Conservation (phyloP, 2,797 vertebrate genomes). For the Pagetopsis macropterus region DNA sequence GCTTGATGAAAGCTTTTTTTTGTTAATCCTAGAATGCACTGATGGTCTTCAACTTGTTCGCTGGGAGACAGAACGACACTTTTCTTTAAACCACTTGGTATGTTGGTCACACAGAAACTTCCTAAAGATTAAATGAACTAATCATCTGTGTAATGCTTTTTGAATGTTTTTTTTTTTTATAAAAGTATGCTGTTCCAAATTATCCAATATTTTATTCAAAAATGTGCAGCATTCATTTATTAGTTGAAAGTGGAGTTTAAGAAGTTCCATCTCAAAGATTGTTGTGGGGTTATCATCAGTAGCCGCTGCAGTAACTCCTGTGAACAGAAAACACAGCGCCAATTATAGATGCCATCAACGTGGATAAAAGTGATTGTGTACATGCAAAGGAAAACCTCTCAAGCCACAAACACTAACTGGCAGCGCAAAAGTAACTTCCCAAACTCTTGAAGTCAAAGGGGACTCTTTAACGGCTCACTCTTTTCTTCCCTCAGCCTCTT, state of each 20-base stretch:
- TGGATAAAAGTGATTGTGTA: slow-evolving; percentile 69
- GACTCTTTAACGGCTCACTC: slow-evolving; percentile 68
- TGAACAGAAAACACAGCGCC: slow-evolving; percentile 66
- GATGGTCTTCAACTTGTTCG: slow-evolving; percentile 3
- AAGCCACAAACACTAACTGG: slow-evolving; percentile 72
- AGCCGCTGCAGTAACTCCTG: slow-evolving; percentile 47
- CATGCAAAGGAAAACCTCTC: slow-evolving; percentile 66
- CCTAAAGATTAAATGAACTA: slow-evolving; percentile 22
- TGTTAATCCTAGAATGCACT: slow-evolving; percentile 18
- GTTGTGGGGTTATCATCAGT: slow-evolving; percentile 71
- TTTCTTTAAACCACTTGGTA: slow-evolving; percentile 9
- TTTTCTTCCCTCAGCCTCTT: slow-evolving; percentile 75
- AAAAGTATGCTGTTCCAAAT: neutral
- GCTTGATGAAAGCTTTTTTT: slow-evolving; percentile 52
- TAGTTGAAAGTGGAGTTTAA: slow-evolving; percentile 50
- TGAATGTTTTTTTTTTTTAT: neutral
- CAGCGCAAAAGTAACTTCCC: slow-evolving; percentile 74
- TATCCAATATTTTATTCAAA: neutral
- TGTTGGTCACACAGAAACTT: slow-evolving; percentile 22
- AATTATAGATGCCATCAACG: slow-evolving; percentile 74
- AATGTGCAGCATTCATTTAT: slow-evolving; percentile 11
- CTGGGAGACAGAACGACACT: neutral
- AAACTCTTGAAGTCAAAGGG: slow-evolving; percentile 77
- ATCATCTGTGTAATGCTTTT: slow-evolving; percentile 30
- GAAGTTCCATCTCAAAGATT: slow-evolving; percentile 57